Percentiles rank a stretch among this genome's conserved stretches.
phyloP scores from a whole-genome alignment of 2,797 vertebrate genomes.

The Natrix natrix region DNA sequence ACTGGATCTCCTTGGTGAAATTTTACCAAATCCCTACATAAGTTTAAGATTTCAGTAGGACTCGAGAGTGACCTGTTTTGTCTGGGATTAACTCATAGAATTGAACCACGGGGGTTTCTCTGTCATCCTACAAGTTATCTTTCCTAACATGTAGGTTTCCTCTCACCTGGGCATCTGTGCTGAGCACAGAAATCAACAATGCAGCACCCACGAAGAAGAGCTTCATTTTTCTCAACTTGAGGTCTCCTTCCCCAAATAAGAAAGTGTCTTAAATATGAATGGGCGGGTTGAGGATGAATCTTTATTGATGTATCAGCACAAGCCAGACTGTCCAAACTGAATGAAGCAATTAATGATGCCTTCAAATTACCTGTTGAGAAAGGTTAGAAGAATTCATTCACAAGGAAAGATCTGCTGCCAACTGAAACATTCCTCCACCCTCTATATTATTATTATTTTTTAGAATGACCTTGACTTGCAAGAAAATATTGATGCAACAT shows the following conservation, averaged over 20 bases:
- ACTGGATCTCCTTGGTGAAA: background rate
- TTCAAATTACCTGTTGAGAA: background rate
- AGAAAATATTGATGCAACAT: background rate
- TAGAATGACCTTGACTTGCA: background rate
- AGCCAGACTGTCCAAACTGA: slow-evolving; percentile 5
- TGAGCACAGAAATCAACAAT: background rate
- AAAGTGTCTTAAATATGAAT: background rate
- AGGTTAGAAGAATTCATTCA: background rate
- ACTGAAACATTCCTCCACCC: background rate
- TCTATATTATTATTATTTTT: background rate
- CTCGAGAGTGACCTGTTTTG: background rate
- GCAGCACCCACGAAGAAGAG: no score
- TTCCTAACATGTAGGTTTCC: background rate
- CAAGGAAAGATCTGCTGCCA: background rate
- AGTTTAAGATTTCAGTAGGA: background rate
- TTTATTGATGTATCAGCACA: background rate
- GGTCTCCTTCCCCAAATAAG: background rate
- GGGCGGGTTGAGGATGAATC: background rate
- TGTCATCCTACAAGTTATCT: background rate
- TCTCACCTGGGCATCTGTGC: slow-evolving; percentile 6
- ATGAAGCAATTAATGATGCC: background rate
- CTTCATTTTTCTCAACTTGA: no score
- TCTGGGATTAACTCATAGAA: background rate
- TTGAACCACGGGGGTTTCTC: background rate
- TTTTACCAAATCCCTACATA: background rate